Evolutionary conservation across 2,113 vertebrate genomes (phyloP).

Genomic region (Tenebrosternarchus preto): DNA sequence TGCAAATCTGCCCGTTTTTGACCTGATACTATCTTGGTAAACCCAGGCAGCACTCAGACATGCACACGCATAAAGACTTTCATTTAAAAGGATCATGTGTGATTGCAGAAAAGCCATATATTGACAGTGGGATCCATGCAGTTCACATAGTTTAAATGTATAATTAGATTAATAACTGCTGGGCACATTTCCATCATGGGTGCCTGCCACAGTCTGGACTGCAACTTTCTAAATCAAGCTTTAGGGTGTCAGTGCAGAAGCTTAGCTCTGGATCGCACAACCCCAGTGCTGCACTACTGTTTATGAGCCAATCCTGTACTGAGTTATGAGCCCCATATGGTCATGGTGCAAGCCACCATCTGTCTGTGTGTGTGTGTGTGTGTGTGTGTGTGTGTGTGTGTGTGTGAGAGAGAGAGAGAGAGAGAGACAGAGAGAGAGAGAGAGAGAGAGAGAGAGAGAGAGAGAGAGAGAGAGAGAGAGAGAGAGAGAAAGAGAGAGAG

Average conservation of each 20-base stretch:
- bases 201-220: not conserved
- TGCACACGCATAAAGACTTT: constrained; percentile 26
- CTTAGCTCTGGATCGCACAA: constrained; percentile 47
- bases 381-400: constrained; percentile 4
- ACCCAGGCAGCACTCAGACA: constrained; percentile 25
- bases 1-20: not conserved
- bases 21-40: constrained; percentile 25
- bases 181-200: constrained; percentile 30
- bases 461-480: not conserved
- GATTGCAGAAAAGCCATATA: constrained; percentile 19
- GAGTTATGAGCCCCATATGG: constrained; percentile 70
- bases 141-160: constrained; percentile 37
- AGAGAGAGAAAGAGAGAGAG: not conserved
- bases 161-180: constrained; percentile 37
- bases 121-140: constrained; percentile 27
- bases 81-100: constrained; percentile 23
- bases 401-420: not conserved
- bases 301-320: constrained; percentile 56
- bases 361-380: constrained; percentile 20
- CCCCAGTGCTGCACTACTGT: constrained; percentile 58
- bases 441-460: not conserved
- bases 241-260: constrained; percentile 47
- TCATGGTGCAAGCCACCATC: constrained; percentile 55
- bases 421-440: not conserved
- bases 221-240: constrained; percentile 32